Base-by-base conservation (phyloP, 1,140 invertebrate genomes). In the Aphaenogaster rudis region DNA sequence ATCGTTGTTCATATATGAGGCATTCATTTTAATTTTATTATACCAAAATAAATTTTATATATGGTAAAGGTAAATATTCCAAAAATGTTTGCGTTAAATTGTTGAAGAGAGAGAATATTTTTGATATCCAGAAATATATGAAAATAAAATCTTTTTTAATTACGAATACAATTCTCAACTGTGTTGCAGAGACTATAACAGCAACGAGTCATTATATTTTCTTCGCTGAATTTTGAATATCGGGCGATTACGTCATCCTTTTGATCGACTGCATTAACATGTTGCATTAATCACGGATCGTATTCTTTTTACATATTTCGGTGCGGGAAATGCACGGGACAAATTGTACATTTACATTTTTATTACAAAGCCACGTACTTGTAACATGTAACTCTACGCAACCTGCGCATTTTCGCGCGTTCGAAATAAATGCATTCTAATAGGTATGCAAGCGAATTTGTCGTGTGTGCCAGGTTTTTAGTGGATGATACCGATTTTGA, bases 311-410 rank as follows among this genome's bases (percentile, higher is more conserved):
- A 76, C 80, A 84, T 84, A 84, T 84, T 61, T 76, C 80, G 80
- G 28, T 57, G 69, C 69, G 80, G 78, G 63, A 82, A 82, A 82
- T 82, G 80, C 69, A 61, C 42, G 67, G 67, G 80, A 28, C 80
- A 61, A 84, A 84, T 84, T 84, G 80, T 84, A 74, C 80, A 84
- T 84, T 84, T 84, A 84, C 80, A 84, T 84, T 84, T 84, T 84
- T 84, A 84, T 84, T 84, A 84, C 57, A 74, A 84, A 76, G 52
- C 80, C 80, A 50, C 69, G 80, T 84, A 61, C 80, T 50, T 84
- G 80, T 79, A 79, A 79, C 80, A 57, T 13, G 80, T 63, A 76
- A 76, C 80, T 74, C 69, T 50, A 57, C 69, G 80, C 69, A 74
- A 61, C 67, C 78, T 54, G 80, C 28, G 80, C 80, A 82, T 84